phyloP scores from a whole-genome alignment of 2,113 vertebrate species.

The Silurus glanis region DNA sequence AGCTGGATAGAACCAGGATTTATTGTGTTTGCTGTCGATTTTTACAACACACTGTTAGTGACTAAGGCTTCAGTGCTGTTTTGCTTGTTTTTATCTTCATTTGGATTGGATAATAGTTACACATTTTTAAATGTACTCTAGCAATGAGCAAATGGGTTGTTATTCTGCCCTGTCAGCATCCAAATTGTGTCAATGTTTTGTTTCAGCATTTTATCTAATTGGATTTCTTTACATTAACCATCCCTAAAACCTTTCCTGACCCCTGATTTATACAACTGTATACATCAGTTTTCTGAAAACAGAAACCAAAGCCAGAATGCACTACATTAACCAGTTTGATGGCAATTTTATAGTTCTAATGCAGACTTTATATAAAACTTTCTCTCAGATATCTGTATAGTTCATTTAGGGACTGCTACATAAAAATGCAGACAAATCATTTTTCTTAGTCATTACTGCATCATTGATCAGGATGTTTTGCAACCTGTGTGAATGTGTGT shows the following conservation, averaged over 20 bases:
- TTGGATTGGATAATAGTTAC: background rate
- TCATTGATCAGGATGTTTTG: constrained; percentile 54
- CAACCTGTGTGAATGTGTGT: constrained; percentile 59
- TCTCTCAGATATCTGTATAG: background rate
- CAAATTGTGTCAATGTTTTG: background rate
- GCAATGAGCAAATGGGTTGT: background rate
- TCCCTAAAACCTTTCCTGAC: background rate
- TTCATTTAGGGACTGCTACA: background rate
- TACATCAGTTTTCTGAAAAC: background rate
- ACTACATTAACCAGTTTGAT: background rate
- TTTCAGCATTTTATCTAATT: no score
- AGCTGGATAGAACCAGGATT: constrained; percentile 4
- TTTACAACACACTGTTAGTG: background rate
- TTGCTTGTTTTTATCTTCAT: background rate
- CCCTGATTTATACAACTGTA: no score
- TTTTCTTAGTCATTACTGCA: background rate
- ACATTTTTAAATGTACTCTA: background rate
- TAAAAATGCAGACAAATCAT: background rate
- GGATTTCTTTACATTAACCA: background rate
- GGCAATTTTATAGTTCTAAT: background rate
- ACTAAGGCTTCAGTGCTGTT: background rate
- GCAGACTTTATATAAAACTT: background rate
- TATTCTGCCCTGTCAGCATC: background rate
- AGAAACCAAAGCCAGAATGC: background rate
- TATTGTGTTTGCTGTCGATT: background rate